These are phyloP conservation scores for Halictus quadricinctus DNA, from an alignment of 2,888 invertebrate species.

Conservation along the genomic window DNA sequence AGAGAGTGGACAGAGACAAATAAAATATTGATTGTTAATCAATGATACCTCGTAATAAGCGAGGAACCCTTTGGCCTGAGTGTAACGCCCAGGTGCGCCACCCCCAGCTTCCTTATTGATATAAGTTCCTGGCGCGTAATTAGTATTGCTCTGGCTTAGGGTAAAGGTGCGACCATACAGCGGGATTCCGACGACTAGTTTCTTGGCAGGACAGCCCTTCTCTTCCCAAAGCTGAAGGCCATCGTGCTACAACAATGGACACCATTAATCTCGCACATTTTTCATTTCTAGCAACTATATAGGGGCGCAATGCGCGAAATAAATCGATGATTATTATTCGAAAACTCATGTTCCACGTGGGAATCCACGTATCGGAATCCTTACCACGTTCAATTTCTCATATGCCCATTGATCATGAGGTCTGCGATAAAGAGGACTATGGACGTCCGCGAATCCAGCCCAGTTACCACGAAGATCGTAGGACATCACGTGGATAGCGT, in stretches of 20 bases:
- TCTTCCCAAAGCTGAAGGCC: conserved; percentile 94
- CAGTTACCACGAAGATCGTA: conserved; percentile 94
- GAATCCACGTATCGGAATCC: background rate
- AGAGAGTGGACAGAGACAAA: background rate
- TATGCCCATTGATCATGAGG: conserved; percentile 95
- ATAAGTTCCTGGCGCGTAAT: conserved; percentile 92
- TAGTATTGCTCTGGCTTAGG: conserved; percentile 90
- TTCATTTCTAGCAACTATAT: no score
- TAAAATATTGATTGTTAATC: background rate
- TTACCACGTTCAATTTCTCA: conserved; percentile 93
- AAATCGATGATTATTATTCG: no score
- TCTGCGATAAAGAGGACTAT: conserved; percentile 93
- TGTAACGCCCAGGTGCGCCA: conserved; percentile 92
- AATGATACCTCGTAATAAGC: conserved; percentile 91
- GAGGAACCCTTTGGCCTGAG: conserved; percentile 93
- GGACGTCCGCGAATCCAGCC: conserved; percentile 95
- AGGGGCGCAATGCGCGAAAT: no score
- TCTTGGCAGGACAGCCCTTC: conserved; percentile 93
- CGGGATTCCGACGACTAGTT: conserved; percentile 93
- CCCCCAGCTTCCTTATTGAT: conserved; percentile 96
- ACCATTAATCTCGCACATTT: background rate
- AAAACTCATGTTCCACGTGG: no score
- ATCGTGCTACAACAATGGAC: conserved; percentile 86
- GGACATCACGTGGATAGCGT: conserved; percentile 93
- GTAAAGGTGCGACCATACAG: conserved; percentile 95